Evolutionary conservation across 2,113 vertebrate genomes (phyloP), one percentile per base, ranked within the genome.

Genomic region (Paracanthobrama guichenoti): DNA sequence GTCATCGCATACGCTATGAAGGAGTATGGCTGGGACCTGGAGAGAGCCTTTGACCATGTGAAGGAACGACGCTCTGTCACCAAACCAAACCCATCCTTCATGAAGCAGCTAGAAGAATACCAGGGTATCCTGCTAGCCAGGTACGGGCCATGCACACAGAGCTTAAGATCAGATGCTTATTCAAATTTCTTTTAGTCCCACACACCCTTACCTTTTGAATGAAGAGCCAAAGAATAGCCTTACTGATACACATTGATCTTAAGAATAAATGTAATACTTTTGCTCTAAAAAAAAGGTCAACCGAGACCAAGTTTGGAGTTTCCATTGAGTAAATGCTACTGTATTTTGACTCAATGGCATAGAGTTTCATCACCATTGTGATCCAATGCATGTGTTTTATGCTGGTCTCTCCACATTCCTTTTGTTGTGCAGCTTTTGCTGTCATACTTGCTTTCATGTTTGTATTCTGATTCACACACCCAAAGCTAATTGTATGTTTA

Each of bases 1-100:
- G 98, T 99, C 85, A 99, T 99, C 7, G 98, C 98, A 28, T 99
- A 99, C 0, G 97, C 98, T 46, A 99, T 99, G 98, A 99, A 99
- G 90, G 98, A 99, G 31, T 98, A 99, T 0, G 97, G 97, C 94
- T 99, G 98, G 98, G 95, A 97, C 89, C 94, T 99, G 91, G 97
- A 97, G 87, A 93, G 93, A 2, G 98, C 98, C 3, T 97, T 97
- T 2, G 95, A 97, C 84, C 96, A 97, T 0, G 98, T 99, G n/a
- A 99, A 99, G 87, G 96, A 98, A 3, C 95, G 94, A 18, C 96
- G 98, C 12, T 91, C 95, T 0, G 95, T 99, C 91, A 97, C 97
- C 92, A 98, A 99, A 85, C 97, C 98, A 35, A 99, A 99, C 91
- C 96, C 97, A 50, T 96, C 97, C 89, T 99, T 99, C 86, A 99